Conservation (phyloP, 23 tunicate genomes). For the Halocynthia roretzi region DNA sequence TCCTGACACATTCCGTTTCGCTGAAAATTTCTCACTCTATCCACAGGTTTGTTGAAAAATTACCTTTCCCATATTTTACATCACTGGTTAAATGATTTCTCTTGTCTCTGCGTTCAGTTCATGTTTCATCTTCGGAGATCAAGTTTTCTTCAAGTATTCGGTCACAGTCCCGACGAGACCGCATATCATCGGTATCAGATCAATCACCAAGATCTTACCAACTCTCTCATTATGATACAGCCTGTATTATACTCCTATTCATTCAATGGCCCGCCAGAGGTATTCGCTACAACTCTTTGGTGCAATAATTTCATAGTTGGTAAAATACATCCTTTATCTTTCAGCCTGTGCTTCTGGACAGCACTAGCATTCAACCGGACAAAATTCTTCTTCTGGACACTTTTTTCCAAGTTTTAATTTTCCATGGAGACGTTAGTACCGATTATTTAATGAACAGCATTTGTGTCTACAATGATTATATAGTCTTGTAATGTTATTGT, state of each 20-base stretch:
- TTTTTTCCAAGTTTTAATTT: constrained; percentile 95
- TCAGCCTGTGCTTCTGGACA: constrained; percentile 94
- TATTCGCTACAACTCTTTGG: not conserved
- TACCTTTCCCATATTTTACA: not conserved
- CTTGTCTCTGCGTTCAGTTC: constrained; percentile 43
- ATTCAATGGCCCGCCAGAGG: constrained; percentile 97
- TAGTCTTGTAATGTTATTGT: no score
- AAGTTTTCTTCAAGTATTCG: constrained; percentile 92
- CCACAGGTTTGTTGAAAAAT: constrained; percentile 50
- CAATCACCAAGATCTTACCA: constrained; percentile 82
- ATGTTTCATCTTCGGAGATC: constrained; percentile 99
- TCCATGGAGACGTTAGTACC: constrained; percentile 86
- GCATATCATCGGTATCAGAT: constrained; percentile 95
- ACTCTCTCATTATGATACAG: constrained; percentile 94
- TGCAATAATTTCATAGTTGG: no score
- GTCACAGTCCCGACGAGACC: constrained; percentile 98
- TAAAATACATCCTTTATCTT: not conserved
- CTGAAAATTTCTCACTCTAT: constrained; percentile 92
- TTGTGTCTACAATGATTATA: no score
- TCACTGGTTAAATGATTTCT: not conserved
- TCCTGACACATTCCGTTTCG: constrained; percentile 79
- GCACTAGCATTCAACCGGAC: constrained; percentile 87
- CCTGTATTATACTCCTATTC: constrained; percentile 93
- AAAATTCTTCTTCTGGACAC: constrained; percentile 89
- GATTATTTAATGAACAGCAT: not conserved